phyloP scores from a whole-genome alignment of 2,888 invertebrate species.

The Scaptomyza flava region DNA sequence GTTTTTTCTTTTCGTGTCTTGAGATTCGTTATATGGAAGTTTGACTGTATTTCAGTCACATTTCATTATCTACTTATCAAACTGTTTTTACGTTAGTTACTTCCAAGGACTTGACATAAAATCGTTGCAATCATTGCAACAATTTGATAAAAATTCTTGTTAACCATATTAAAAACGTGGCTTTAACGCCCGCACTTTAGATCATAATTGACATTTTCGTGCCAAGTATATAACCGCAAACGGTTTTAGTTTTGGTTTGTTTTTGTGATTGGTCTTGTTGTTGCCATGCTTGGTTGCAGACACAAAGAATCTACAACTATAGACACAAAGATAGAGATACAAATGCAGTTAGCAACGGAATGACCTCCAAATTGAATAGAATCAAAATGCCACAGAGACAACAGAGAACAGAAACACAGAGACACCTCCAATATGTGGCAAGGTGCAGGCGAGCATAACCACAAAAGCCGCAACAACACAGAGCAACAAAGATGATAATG shows the following conservation, averaged over 20 bases:
- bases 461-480: conserved; percentile 50
- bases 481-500: conserved; percentile 16
- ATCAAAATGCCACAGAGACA: conserved; percentile 40
- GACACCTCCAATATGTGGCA: conserved; percentile 62
- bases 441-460: conserved; percentile 73
- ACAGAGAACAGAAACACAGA: conserved; percentile 7
- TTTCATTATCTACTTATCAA: not conserved
- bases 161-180: conserved; percentile 21
- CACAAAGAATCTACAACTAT: conserved; percentile 43
- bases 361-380: conserved; percentile 71
- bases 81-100: not conserved
- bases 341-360: conserved; percentile 59
- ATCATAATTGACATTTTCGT: conserved; percentile 77
- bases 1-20: no score
- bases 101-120: not conserved
- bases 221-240: conserved; percentile 78
- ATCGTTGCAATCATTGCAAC: conserved; percentile 7
- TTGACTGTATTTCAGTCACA: not conserved
- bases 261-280: conserved; percentile 11
- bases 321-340: conserved; percentile 18
- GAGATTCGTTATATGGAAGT: no score
- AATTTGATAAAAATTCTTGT: conserved; percentile 17
- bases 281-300: conserved; percentile 69
- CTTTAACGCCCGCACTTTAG: conserved; percentile 25
- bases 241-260: conserved; percentile 63